Conservation (phyloP, 2,797 vertebrate genomes). For the Myotis findleyi region DNA sequence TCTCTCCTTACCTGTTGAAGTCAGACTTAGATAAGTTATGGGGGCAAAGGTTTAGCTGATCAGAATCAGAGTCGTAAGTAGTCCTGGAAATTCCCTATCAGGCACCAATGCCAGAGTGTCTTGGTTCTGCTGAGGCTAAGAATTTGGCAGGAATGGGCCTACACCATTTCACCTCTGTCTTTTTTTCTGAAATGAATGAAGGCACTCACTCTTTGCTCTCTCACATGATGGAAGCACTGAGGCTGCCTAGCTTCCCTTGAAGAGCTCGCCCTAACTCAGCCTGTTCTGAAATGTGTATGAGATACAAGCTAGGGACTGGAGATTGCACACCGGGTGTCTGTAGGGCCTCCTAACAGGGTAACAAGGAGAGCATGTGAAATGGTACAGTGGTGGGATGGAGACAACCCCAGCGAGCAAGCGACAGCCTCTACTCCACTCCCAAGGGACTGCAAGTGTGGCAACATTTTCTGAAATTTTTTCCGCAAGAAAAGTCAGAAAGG, state of each 20-base stretch:
- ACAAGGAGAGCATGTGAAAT: accelerated
- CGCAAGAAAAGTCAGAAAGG: background rate
- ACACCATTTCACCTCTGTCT: background rate
- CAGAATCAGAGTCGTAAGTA: background rate
- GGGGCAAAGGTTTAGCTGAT: background rate
- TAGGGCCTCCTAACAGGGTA: accelerated
- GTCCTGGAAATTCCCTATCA: background rate
- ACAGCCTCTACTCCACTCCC: background rate
- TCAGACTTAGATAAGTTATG: conserved; percentile 9
- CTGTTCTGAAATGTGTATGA: background rate
- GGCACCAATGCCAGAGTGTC: background rate
- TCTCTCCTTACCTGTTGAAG: conserved; percentile 14
- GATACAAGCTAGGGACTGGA: background rate
- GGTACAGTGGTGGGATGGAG: background rate
- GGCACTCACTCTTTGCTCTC: background rate
- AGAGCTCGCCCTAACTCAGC: background rate
- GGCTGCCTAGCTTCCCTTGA: background rate
- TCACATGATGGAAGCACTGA: background rate
- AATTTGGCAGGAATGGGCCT: background rate
- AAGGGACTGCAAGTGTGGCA: background rate
- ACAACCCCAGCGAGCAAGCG: no score
- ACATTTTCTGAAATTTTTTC: background rate
- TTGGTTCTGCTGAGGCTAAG: background rate
- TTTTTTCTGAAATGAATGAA: background rate
- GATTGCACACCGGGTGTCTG: background rate